Conservation (phyloP, 2,797 vertebrate species). For the Leuciscus waleckii region DNA sequence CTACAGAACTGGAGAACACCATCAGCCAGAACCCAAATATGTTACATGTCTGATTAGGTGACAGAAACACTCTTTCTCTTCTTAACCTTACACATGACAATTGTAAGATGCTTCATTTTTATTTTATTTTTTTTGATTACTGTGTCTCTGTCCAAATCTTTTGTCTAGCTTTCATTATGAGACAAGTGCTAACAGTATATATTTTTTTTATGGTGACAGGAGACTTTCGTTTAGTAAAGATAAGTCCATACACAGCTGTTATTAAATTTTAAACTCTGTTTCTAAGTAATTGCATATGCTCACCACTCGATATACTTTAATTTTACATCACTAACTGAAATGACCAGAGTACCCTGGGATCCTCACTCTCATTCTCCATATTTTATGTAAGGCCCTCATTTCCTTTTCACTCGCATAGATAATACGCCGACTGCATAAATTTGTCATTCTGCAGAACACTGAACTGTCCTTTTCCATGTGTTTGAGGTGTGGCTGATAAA, state of each 20-base stretch:
- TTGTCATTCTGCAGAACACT: not conserved
- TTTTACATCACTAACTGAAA: conserved; percentile 17
- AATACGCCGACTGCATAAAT: not conserved
- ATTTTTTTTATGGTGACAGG: not conserved
- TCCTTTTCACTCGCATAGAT: not conserved
- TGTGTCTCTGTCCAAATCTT: not conserved
- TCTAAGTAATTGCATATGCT: conserved; percentile 1
- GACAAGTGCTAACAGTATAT: not conserved
- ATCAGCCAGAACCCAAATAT: conserved; percentile 11
- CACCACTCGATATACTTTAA: not conserved
- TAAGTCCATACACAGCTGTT: not conserved
- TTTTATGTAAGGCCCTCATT: conserved; percentile 20
- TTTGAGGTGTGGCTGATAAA: conserved; percentile 3
- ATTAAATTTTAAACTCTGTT: conserved; percentile 1
- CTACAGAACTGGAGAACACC: not conserved
- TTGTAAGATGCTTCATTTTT: not conserved
- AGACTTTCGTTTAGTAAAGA: not conserved
- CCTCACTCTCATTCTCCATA: conserved; percentile 13
- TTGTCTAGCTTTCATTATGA: not conserved
- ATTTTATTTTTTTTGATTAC: not conserved
- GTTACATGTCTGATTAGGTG: conserved; percentile 8
- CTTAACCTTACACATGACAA: not conserved
- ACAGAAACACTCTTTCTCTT: conserved; percentile 6
- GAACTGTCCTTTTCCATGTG: conserved; percentile 2
- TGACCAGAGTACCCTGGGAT: conserved; percentile 8